These are phyloP conservation scores for Metellina segmentata DNA, from an alignment of 2,888 invertebrate species.

Conservation along the genomic window DNA sequence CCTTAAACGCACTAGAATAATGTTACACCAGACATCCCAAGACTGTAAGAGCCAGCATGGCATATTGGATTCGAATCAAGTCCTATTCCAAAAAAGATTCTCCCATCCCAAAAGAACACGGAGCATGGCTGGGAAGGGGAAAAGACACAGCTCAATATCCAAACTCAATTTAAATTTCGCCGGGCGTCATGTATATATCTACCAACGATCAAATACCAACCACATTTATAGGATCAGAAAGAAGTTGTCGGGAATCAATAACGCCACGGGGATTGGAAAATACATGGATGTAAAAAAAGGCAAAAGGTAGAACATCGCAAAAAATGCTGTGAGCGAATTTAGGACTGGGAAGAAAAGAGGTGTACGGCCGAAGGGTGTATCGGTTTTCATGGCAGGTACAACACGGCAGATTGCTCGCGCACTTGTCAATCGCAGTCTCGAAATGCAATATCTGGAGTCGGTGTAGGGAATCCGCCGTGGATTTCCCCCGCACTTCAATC, in stretches of 20 bases:
- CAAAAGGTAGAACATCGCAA: not conserved
- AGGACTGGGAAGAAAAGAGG: not conserved
- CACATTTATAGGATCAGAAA: conserved; percentile 17
- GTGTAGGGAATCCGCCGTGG: no score
- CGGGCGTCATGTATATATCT: conserved; percentile 57
- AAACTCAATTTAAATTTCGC: conserved; percentile 62
- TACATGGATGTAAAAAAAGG: conserved; percentile 12
- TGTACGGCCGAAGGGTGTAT: conserved; percentile 21
- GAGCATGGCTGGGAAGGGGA: not conserved
- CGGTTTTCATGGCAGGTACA: conserved; percentile 25
- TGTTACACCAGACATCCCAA: no score
- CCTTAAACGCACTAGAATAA: no score
- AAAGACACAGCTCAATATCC: conserved; percentile 6
- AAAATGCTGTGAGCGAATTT: conserved; percentile 16
- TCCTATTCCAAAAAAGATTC: conserved; percentile 13
- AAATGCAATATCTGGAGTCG: not conserved
- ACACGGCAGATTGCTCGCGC: not conserved
- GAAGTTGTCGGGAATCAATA: conserved; percentile 46
- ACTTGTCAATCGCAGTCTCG: conserved; percentile 41
- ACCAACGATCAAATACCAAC: conserved; percentile 47
- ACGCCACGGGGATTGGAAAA: conserved; percentile 5
- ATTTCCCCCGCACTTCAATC: not conserved
- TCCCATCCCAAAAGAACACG: conserved; percentile 11
- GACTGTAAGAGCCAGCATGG: no score
- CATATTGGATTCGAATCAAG: conserved; percentile 40